These are phyloP conservation scores for Muntiacus muntjak DNA, from an alignment of 2,113 vertebrate genomes.

Conservation along the genomic window DNA sequence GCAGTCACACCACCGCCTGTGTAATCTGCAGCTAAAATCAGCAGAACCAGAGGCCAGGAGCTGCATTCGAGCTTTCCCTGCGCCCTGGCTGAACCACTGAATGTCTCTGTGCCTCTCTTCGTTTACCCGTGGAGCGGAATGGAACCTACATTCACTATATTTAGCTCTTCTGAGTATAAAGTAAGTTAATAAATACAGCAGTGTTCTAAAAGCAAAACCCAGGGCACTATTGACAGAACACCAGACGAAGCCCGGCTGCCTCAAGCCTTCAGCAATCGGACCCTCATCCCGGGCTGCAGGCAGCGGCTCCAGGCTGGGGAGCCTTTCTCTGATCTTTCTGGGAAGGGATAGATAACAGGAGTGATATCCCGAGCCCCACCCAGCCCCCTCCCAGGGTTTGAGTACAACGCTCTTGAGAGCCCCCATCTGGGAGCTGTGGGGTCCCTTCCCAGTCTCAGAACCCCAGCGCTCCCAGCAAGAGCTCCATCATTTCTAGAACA, in stretches of 20 bases:
- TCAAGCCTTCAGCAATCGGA: background rate
- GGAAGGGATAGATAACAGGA: background rate
- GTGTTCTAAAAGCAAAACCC: background rate
- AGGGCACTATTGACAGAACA: background rate
- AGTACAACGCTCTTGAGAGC: background rate
- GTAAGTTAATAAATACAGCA: background rate
- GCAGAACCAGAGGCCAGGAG: background rate
- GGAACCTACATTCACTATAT: background rate
- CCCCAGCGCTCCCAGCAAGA: background rate
- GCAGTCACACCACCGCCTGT: fast-evolving
- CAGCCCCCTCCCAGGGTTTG: background rate
- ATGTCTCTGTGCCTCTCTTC: background rate
- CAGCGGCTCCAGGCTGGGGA: background rate
- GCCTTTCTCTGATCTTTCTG: background rate
- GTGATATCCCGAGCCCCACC: fast-evolving
- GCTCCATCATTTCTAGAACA: background rate
- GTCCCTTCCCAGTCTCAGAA: background rate
- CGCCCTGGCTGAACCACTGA: background rate
- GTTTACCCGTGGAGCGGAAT: background rate
- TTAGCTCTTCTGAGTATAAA: background rate
- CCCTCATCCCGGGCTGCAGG: background rate
- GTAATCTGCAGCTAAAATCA: background rate
- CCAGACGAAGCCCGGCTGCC: background rate
- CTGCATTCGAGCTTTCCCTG: background rate
- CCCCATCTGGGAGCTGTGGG: background rate